Conservation (phyloP, 2,888 invertebrate genomes). For the Ichneumoninae sp. region DNA sequence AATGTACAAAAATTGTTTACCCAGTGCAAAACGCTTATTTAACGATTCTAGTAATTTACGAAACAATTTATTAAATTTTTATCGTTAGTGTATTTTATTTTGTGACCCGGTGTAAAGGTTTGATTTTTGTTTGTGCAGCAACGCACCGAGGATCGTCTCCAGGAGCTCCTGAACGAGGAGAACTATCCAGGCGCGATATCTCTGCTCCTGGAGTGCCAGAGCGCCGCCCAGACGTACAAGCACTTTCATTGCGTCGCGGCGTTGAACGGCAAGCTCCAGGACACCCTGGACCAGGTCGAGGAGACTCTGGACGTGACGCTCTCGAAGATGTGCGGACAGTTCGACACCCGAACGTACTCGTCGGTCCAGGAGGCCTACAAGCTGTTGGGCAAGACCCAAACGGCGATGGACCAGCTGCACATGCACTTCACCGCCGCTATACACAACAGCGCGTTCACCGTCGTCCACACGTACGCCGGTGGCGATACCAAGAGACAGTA, state of each 20-base stretch:
- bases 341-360: conserved; percentile 90
- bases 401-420: conserved; percentile 96
- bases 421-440: conserved; percentile 98
- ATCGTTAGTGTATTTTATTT: too few relatives aligned
- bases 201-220: conserved; percentile 94
- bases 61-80: too few relatives aligned
- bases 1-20: too few relatives aligned
- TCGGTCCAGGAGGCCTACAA: conserved; percentile 95
- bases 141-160: conserved; percentile 93
- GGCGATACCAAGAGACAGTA: conserved; percentile 90
- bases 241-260: conserved; percentile 97
- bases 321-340: conserved; percentile 88
- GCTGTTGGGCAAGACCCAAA: conserved; percentile 95
- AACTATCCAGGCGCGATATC: conserved; percentile 96
- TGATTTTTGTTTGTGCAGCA: conserved; percentile 85
- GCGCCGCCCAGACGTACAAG: conserved; percentile 92
- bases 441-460: conserved; percentile 90
- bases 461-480: conserved; percentile 86
- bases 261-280: conserved; percentile 93
- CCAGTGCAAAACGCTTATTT: too few relatives aligned
- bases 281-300: conserved; percentile 95
- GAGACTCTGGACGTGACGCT: conserved; percentile 95
- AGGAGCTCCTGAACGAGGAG: conserved; percentile 92
- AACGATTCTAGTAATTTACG: conserved; percentile 24
- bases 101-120: not conserved